Percentiles rank a stretch among this genome's conserved stretches.
phyloP scores from a whole-genome alignment of 2,888 invertebrate genomes.

The Coronaproctus castanopsis region DNA sequence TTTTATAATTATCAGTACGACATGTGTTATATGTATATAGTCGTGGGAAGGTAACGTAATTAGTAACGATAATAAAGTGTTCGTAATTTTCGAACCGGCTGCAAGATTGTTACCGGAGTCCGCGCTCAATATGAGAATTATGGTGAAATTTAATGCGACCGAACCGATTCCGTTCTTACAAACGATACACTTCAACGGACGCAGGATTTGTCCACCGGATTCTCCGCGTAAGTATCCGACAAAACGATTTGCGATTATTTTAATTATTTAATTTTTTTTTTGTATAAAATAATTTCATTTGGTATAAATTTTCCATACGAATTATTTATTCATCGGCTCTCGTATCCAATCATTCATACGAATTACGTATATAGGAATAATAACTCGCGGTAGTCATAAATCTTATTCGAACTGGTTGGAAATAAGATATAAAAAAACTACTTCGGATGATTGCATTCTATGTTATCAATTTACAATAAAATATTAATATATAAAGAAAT shows the following conservation, averaged over 20 bases:
- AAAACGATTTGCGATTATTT: neutral
- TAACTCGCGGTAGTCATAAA: too few species aligned
- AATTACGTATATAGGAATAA: too few species aligned
- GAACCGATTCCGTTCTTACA: constrained; percentile 30
- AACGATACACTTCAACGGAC: constrained; percentile 35
- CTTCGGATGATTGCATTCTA: too few species aligned
- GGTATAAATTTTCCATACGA: neutral
- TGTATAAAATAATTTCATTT: neutral
- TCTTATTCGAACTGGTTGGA: too few species aligned
- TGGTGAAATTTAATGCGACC: constrained; percentile 36
- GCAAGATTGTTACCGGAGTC: constrained; percentile 36
- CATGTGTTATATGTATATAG: too few species aligned
- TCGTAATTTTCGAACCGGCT: constrained; percentile 36
- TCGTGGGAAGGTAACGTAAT: constrained; percentile 39
- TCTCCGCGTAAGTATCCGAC: constrained; percentile 14
- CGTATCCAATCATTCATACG: too few species aligned
- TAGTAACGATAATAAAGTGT: constrained; percentile 36
- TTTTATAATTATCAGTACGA: too few species aligned
- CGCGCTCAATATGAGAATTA: constrained; percentile 35
- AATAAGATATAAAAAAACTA: too few species aligned
- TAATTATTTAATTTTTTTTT: neutral
- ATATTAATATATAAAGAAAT: too few species aligned
- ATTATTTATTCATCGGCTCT: too few species aligned
- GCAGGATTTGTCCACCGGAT: constrained; percentile 28
- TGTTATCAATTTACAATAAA: too few species aligned